Percentiles rank a stretch among this genome's conserved stretches.
Evolutionary conservation across 2,113 vertebrate genomes (phyloP).

Genomic region (Heliornis fulica): DNA sequence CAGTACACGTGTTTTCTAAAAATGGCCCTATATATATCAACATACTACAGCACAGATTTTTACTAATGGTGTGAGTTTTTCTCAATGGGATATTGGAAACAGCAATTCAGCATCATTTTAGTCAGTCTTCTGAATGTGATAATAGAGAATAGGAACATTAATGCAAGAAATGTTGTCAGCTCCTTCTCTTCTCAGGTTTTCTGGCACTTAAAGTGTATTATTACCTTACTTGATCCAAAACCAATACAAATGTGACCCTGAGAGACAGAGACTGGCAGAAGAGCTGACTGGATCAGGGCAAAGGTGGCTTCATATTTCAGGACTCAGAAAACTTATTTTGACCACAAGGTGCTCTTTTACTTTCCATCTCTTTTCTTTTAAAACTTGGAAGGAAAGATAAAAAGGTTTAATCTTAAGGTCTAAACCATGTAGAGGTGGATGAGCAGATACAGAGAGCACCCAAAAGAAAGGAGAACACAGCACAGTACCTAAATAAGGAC

Average conservation of each 20-base stretch:
- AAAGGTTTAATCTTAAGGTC: background rate
- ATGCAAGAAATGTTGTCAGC: background rate
- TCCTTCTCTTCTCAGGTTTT: background rate
- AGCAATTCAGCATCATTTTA: background rate
- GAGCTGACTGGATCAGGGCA: background rate
- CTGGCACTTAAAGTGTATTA: background rate
- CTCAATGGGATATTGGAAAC: background rate
- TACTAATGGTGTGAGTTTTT: background rate
- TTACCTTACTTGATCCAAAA: background rate
- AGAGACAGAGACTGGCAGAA: background rate
- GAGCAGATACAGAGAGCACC: background rate
- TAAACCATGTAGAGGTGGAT: background rate
- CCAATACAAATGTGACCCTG: background rate
- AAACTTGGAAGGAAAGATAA: background rate
- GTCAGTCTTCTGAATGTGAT: background rate
- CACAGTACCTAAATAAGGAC: background rate
- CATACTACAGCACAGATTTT: background rate
- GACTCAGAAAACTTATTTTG: background rate
- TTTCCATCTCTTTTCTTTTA: background rate
- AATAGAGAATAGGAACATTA: background rate
- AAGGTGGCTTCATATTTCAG: background rate
- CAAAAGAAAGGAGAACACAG: background rate
- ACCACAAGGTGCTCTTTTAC: background rate
- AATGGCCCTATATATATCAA: background rate
- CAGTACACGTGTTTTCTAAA: background rate